Base-by-base conservation (phyloP, 2,113 vertebrate species). In the Alexandromys fortis region DNA sequence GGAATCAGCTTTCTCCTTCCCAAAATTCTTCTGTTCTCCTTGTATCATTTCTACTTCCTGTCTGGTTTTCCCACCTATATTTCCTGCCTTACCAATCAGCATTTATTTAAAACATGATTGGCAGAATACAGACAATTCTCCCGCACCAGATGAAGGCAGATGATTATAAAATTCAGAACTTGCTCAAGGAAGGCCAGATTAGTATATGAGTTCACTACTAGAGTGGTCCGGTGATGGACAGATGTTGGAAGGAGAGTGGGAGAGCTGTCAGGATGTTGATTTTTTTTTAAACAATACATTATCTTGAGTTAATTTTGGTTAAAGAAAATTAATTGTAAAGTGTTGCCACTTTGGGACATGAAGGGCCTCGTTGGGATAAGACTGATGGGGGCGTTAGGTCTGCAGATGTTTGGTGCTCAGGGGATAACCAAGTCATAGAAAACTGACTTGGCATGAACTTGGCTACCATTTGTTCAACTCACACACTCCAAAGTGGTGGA, bases 161-260 rank as follows among this genome's bases (percentile, higher is more conserved):
- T 75, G 67, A 93, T 77, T 88, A 67, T 95, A 73, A 77, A 93
- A 88, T 92, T 93, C 65, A 93, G 86, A 88, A 70, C 38, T 72
- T 90, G 45, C 76, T 88, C 72, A 87, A 63, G 26, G 33, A 35
- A 82, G 67, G 77, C 38, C 38, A 65, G 65, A 89, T 90, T 81
- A 45, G 42, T 90, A 61, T 73, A n/a, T 21, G 63, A 52, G 58
- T 88, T 96, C 86, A 70, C 10, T 42, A 58, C 21, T 49, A 52
- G 87, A 52, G 45, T 58, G 49, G 67, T 81, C 88, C n/a, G 11
- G 61, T 52, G 75, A 87, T 49, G 45, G 67, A 3, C 42, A 70
- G 35, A 55, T n/a, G 14, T 19, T 19, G 5, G 49, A n/a, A 77
- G 58, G 28, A 49, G 35, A 33, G 2, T 10, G 67, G 55, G 24